Base-by-base conservation (phyloP, 1,140 invertebrate genomes). In the Danaus melanippus region DNA sequence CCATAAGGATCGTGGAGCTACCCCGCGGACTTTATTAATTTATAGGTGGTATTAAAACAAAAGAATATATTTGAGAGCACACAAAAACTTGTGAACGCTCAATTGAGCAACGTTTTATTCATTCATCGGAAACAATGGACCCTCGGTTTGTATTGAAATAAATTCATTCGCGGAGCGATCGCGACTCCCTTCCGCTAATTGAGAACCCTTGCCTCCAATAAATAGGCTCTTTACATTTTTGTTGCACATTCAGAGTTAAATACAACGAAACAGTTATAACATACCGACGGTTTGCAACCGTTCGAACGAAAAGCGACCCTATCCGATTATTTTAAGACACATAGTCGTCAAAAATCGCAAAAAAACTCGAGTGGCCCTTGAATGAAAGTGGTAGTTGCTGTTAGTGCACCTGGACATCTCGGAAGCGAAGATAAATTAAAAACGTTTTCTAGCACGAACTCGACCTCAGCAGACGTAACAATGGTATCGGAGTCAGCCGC, bases 51-150 rank as follows among this genome's bases (percentile, higher is more conserved):
- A 32, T 32, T 32, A 32, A 32, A 32, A 68, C 64, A 69, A 69
- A 60, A 61, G 60, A 64, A 68, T 70, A 75, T 69, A 68, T 68
- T 68, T 67, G 60, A 72, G 62, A 57, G 58, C 64, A 58, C 43
- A 59, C 54, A 62, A 42, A 56, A 45, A 58, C 56, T 60, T 53
- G 53, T 62, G 52, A 39, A 66, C 74, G 62, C 65, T 63, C 73
- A 76, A 74, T 71, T 74, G 72, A 76, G 67, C 68, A 77, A 64
- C 64, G 50, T 57, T 57, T 57, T 39, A 44, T 32, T 32, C 21
- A 32, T 32, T 32, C 11, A 41, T 46, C 12, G 15, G 42, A 42
- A 52, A 54, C 53, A 54, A 54, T 47, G 46, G 46, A 12, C 53
- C 53, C 53, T 54, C 45, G 40, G n/a, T 9, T 4, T 39, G 21